Evolutionary conservation across 2,113 vertebrate genomes (phyloP), one percentile per base, ranked within the genome.

Genomic region (Argyrosomus japonicus): DNA sequence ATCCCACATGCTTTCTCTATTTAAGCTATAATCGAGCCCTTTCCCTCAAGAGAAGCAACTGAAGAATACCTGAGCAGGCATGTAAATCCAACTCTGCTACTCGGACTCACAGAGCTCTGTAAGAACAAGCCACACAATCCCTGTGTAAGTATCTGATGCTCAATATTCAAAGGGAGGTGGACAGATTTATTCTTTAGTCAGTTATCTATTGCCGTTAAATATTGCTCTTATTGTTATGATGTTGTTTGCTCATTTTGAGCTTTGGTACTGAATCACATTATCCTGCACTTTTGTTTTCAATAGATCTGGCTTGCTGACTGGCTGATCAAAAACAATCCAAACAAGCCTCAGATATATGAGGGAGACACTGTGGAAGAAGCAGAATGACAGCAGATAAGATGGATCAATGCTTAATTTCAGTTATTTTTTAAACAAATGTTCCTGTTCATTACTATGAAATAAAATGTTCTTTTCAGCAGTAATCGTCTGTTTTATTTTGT

Each of bases 301-400:
- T 91, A 99, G 98, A 94, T 86, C 53, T 99, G 97, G 97, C 95
- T 99, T 48, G 97, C 98, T 92, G 96, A 97, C 86, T 99, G 98
- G 98, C 81, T 99, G 87, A 81, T 97, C 53, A 92, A 96, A 84
- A 96, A 99, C 91, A 97, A 97, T 87, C 97, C 97, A 27, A 97
- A 97, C 78, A 96, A 95, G 88, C 97, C 97, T 54, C 92, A 89
- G 70, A 79, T 98, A 43, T 88, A 27, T 18, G 87, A 94, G 48
- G 79, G 1, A n/a, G 3, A 45, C 57, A 2, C 14, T 75, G 58
- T 83, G 65, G 86, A 91, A 78, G 88, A 95, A 43, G 53, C 75
- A 75, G 74, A 56, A 70, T 90, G 81, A 71, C 17, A 82, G 54
- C 0, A 50, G 3, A 17, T 18, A 63, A 32, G 9, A 48, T 21